Percentiles rank a stretch among this genome's conserved stretches.
Conservation (phyloP, 2,888 invertebrate species). For the Pogonocherus hispidulus region DNA sequence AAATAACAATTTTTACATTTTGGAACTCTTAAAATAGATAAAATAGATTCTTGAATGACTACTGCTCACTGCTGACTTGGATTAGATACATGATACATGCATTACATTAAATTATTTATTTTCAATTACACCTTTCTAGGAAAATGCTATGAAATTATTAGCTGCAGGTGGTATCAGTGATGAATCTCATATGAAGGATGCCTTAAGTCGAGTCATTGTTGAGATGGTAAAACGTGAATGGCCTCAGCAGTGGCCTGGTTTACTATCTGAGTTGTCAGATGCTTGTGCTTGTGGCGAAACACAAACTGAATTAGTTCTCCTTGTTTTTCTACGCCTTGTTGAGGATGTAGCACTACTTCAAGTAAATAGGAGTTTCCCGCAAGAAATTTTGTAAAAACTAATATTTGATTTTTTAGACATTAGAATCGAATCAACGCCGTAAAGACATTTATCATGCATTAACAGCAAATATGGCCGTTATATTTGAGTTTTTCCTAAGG, state of each 20-base stretch:
- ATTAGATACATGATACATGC: too few species aligned
- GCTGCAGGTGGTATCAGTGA: constrained; percentile 83
- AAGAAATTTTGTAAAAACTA: constrained; percentile 1
- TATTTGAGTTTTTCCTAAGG: constrained; percentile 87
- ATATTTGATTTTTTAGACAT: constrained; percentile 71
- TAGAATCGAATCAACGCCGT: constrained; percentile 89
- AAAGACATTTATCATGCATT: constrained; percentile 93
- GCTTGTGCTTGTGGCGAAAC: constrained; percentile 87
- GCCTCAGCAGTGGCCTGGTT: constrained; percentile 96
- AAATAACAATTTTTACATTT: too few species aligned
- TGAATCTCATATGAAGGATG: constrained; percentile 86
- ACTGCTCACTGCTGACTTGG: too few species aligned
- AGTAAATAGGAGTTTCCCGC: constrained; percentile 66
- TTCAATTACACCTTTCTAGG: too few species aligned
- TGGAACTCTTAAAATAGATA: too few species aligned
- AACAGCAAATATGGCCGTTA: constrained; percentile 88
- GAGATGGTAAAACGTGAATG: constrained; percentile 98
- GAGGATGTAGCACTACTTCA: constrained; percentile 95
- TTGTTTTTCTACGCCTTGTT: constrained; percentile 89
- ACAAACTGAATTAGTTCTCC: constrained; percentile 91
- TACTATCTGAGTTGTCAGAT: constrained; percentile 86
- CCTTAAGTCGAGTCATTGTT: constrained; percentile 90
- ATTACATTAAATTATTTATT: too few species aligned
- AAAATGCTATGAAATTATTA: constrained; percentile 89
- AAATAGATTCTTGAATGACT: too few species aligned